Evolutionary conservation across 2,113 vertebrate genomes (phyloP).

Genomic region (Cheilinus undulatus): DNA sequence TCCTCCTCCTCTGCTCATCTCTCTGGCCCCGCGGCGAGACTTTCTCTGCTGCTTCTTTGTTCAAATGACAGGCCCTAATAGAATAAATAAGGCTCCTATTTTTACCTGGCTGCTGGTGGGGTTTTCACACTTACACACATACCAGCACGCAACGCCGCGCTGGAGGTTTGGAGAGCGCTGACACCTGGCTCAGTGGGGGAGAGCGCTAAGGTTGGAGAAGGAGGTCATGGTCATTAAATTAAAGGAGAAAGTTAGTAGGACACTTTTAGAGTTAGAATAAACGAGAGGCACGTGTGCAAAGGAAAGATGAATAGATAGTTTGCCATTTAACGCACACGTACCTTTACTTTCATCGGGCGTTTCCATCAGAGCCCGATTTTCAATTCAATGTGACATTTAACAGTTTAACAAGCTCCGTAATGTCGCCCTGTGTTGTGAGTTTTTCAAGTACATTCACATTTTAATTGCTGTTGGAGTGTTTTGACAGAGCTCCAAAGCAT

Average conservation of each 20-base stretch:
- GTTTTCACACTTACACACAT: constrained; percentile 50
- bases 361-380: neutral
- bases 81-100: constrained; percentile 74
- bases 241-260: constrained; percentile 31
- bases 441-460: constrained; percentile 38
- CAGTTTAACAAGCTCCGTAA: constrained; percentile 45
- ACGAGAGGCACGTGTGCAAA: neutral
- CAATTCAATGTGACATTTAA: constrained; percentile 55
- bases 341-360: neutral
- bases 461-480: constrained; percentile 50
- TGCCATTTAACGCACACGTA: constrained; percentile 10
- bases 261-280: neutral
- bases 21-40: constrained; percentile 39
- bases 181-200: constrained; percentile 39
- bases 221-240: constrained; percentile 55
- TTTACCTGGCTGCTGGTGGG: constrained; percentile 63
- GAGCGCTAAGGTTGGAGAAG: constrained; percentile 21
- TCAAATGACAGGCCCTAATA: constrained; percentile 66
- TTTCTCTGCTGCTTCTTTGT: constrained; percentile 43
- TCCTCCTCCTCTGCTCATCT: constrained; percentile 14
- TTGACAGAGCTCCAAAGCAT: constrained; percentile 49
- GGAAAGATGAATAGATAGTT: neutral
- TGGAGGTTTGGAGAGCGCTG: constrained; percentile 38
- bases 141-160: neutral
- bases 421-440: constrained; percentile 41